phyloP scores from a whole-genome alignment of 2,888 invertebrate genomes.

The Trimorus sp. region DNA sequence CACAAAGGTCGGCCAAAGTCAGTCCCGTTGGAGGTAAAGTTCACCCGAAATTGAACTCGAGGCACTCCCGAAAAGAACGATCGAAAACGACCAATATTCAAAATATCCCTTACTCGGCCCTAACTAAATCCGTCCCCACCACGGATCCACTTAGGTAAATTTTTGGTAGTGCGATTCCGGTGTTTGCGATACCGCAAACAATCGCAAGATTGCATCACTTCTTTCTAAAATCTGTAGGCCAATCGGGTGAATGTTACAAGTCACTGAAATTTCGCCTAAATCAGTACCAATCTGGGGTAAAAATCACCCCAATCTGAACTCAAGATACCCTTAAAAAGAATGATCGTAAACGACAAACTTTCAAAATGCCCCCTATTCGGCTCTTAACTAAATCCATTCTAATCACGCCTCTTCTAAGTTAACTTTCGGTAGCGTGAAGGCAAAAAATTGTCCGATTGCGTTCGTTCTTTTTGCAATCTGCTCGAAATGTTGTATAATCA shows the following conservation, averaged over 20 bases:
- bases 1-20: conserved; percentile 73
- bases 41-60: not conserved
- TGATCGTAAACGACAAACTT: no score
- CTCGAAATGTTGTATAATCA: not conserved
- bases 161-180: no score
- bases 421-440: not conserved
- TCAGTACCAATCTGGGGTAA: conserved; percentile 57
- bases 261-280: conserved; percentile 74
- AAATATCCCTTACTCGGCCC: no score
- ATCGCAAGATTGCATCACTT: no score
- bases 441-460: not conserved
- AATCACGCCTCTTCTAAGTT: not conserved
- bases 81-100: no score
- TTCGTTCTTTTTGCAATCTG: not conserved
- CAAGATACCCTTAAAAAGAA: no score
- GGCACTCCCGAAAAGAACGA: no score
- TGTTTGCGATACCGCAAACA: no score
- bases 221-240: no score
- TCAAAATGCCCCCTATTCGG: no score
- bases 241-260: conserved; percentile 75
- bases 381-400: not conserved
- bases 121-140: not conserved
- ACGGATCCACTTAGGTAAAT: no score
- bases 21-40: conserved; percentile 57
- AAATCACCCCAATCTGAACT: not conserved